Evolutionary conservation across 2,113 vertebrate genomes (phyloP).

Genomic region (Nycticorax nycticorax): DNA sequence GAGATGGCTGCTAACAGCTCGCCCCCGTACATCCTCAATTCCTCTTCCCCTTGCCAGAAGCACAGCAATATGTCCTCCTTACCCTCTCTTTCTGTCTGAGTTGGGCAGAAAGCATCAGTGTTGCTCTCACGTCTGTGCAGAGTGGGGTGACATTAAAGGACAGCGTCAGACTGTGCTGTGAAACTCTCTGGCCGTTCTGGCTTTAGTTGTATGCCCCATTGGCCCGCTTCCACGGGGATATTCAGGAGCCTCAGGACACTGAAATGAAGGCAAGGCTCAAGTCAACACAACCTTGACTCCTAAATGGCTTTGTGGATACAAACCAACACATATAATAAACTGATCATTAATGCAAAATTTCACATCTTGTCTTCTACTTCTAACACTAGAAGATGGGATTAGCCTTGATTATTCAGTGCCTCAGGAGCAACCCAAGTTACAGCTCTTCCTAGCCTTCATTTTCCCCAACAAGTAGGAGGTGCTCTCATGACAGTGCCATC

Average conservation of each 20-base stretch:
- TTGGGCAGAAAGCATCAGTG: background rate
- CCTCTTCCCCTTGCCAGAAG: background rate
- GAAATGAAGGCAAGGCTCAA: background rate
- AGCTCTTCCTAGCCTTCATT: background rate
- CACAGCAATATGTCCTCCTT: background rate
- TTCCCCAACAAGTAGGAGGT: background rate
- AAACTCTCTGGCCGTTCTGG: background rate
- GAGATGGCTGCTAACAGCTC: background rate
- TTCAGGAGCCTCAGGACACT: background rate
- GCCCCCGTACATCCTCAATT: background rate
- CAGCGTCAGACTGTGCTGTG: rapidly evolving
- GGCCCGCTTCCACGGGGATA: rapidly evolving
- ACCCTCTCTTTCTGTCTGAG: background rate
- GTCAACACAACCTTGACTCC: background rate
- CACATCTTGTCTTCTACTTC: background rate
- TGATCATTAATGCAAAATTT: background rate
- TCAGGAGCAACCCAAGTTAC: background rate
- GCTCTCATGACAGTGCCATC: background rate
- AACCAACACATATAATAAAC: background rate
- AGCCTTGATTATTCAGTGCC: background rate
- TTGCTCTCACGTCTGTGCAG: background rate
- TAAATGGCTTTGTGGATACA: background rate
- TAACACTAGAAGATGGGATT: background rate
- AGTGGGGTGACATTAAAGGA: background rate
- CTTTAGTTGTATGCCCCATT: background rate